Conservation (phyloP, 2,888 invertebrate species). For the Apamea epomidion region DNA sequence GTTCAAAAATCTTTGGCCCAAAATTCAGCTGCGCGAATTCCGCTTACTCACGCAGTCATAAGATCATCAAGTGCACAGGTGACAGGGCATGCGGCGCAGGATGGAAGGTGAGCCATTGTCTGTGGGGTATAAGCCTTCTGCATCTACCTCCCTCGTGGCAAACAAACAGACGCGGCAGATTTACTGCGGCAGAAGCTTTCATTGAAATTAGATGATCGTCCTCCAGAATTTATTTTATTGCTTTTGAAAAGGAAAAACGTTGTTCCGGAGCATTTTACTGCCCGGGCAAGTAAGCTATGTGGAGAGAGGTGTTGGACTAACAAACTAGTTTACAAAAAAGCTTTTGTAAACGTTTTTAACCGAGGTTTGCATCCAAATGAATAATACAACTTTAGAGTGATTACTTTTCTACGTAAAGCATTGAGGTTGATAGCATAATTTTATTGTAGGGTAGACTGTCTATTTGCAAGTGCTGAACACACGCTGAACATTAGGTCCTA, state of each 20-base stretch:
- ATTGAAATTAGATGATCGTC: constrained; percentile 65
- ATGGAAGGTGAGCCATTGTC: not conserved
- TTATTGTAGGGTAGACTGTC: not conserved
- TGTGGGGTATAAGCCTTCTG: constrained; percentile 27
- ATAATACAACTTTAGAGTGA: not conserved
- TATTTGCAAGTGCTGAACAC: too few species aligned
- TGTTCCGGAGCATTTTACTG: constrained; percentile 34
- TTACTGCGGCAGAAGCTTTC: constrained; percentile 59
- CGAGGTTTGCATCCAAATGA: not conserved
- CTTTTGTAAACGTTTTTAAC: not conserved
- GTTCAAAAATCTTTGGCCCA: not conserved
- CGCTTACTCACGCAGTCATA: not conserved
- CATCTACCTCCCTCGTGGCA: not conserved
- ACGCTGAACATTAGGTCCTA: too few species aligned
- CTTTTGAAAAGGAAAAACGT: constrained; percentile 52
- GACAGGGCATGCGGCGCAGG: not conserved
- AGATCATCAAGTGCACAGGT: not conserved
- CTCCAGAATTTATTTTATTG: constrained; percentile 59
- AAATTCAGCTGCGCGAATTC: not conserved
- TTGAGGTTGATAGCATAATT: not conserved
- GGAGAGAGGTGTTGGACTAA: not conserved
- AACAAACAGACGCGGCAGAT: constrained; percentile 51
- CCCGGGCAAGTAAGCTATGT: not conserved
- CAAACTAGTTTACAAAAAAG: not conserved
- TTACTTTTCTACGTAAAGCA: not conserved